Evolutionary conservation across 2,113 vertebrate genomes (phyloP), one percentile per base, ranked within the genome.

Genomic region (Electrona antarctica): DNA sequence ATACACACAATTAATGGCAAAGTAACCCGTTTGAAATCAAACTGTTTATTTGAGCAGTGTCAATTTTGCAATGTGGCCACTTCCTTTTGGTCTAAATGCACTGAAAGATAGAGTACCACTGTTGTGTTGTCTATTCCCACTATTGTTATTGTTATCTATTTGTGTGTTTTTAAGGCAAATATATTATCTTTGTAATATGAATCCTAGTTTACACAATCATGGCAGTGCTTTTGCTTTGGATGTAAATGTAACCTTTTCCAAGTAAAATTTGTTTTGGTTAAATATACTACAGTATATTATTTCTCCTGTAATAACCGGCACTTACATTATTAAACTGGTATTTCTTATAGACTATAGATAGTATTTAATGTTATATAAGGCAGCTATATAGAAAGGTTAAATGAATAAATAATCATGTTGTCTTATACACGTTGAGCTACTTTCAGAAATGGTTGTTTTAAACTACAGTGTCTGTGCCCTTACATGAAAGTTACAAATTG

Each of bases 381-480:
- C 47, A 28, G 57, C 48, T 28, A 56, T 70, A 60, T 21, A 74
- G 8, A 11, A 56, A 47, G 60, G 76, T 79, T 69, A 82, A 85
- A 83, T 59, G 56, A 79, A 62, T 62, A 72, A 49, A 6, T 67
- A 62, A 71, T 71, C 73, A 0, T 52, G 12, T 74, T 71, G 10
- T 51, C 6, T 69, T 33, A 33, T 33, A 57, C 60, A 56, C 48
- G n/a, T 55, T 63, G 78, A 72, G 71, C 12, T 73, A 13, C 69
- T 80, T 84, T 69, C 59, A 60, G 77, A 29, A 56, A 15, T 6
- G 58, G 51, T 57, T 82, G 78, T 78, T 63, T 60, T 13, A 65
- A 61, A 48, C 74, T 69, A 13, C 60, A 60, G 76, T 68, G 48
- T 65, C 15, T 10, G 7, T 7, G 56, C 41, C 33, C 33, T 4